Evolutionary conservation across 2,888 invertebrate species (phyloP).

Genomic region (Platycnemis pennipes): DNA sequence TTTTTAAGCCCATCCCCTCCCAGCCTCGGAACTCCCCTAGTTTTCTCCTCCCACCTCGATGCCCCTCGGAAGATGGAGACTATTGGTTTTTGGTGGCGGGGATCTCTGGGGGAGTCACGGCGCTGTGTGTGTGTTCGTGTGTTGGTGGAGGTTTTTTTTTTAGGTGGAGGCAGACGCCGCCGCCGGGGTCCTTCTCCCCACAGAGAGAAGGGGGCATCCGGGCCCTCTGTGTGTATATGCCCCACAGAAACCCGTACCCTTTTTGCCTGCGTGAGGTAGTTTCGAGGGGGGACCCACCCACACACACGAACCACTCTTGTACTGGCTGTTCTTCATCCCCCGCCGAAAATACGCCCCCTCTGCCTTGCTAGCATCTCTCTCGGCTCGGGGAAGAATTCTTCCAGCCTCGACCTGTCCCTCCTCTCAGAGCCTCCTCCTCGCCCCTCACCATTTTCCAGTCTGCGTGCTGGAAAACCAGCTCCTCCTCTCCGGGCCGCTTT

Average conservation of each 20-base stretch:
- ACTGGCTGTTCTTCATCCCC: too few species aligned
- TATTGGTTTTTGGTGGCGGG: slow-evolving; percentile 13
- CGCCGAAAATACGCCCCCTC: background rate
- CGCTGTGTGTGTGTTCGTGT: background rate
- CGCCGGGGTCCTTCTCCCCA: background rate
- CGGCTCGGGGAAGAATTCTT: background rate
- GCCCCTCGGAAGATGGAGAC: background rate
- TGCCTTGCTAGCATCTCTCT: background rate
- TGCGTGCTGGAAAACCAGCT: too few species aligned
- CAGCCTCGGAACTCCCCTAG: background rate
- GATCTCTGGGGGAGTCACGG: background rate
- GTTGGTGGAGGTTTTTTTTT: background rate
- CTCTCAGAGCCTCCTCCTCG: slow-evolving; percentile 76
- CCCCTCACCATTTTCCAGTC: slow-evolving; percentile 74
- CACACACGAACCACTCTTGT: too few species aligned
- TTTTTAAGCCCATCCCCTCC: background rate
- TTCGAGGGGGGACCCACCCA: too few species aligned
- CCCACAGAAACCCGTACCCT: background rate
- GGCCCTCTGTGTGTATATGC: background rate
- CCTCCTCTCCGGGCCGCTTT: slow-evolving; percentile 69
- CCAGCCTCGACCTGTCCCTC: slow-evolving; percentile 72
- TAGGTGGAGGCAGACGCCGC: background rate
- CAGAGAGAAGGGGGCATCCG: background rate
- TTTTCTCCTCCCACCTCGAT: background rate
- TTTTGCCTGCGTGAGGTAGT: too few species aligned